Percentiles rank a stretch among this genome's conserved stretches.
Conservation (phyloP, 2,113 vertebrate species). For the Psittacula cyanocephala region DNA sequence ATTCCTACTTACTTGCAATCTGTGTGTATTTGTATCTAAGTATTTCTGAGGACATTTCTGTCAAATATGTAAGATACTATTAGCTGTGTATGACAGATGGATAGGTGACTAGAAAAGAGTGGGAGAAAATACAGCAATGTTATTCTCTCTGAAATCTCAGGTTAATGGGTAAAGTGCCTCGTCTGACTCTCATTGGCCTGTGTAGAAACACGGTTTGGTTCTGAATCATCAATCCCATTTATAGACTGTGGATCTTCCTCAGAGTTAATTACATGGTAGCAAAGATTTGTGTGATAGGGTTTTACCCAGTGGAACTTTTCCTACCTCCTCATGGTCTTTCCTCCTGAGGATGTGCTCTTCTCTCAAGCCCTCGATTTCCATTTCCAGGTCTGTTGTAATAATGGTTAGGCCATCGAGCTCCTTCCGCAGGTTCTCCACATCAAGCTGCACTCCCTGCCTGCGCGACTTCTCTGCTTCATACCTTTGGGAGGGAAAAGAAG, state of each 20-base stretch:
- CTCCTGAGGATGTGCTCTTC: conserved; percentile 82
- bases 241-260: conserved; percentile 19
- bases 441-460: conserved; percentile 75
- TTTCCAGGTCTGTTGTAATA: conserved; percentile 78
- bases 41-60: neutral
- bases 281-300: conserved; percentile 1
- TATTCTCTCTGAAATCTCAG: neutral
- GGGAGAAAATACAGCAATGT: neutral
- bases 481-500: conserved; percentile 50
- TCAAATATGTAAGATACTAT: neutral
- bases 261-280: neutral
- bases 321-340: conserved; percentile 80
- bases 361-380: conserved; percentile 79
- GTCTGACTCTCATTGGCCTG: neutral
- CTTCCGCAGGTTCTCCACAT: conserved; percentile 77
- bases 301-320: conserved; percentile 9
- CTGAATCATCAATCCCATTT: conserved; percentile 51
- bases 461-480: conserved; percentile 77
- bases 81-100: neutral
- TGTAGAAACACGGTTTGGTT: neutral
- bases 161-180: neutral
- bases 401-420: conserved; percentile 79
- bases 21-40: neutral
- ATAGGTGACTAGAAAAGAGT: neutral
- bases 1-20: neutral